phyloP scores from a whole-genome alignment of 2,888 invertebrate species.

The Pinctada fucata region DNA sequence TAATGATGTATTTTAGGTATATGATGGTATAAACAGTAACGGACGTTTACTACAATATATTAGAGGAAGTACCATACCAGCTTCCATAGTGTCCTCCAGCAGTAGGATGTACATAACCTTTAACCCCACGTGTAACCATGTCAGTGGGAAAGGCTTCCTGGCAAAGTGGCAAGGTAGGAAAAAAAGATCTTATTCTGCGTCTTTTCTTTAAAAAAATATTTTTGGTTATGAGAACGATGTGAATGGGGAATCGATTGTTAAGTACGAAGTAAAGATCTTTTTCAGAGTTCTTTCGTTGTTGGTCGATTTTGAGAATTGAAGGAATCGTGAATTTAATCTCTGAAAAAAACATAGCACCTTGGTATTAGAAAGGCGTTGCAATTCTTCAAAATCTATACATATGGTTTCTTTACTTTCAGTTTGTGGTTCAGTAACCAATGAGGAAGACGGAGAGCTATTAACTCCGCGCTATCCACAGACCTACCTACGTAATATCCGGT shows the following conservation, averaged over 20 bases:
- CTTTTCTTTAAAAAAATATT: too few species aligned
- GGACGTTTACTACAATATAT: slow-evolving; percentile 4
- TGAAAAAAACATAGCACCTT: too few species aligned
- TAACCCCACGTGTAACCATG: slow-evolving; percentile 7
- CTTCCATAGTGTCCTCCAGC: slow-evolving; percentile 7
- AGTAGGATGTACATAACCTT: slow-evolving; percentile 22
- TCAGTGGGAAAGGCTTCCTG: slow-evolving; percentile 17
- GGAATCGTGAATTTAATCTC: too few species aligned
- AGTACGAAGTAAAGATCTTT: too few species aligned
- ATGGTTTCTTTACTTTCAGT: background rate
- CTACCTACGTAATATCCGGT: slow-evolving; percentile 12
- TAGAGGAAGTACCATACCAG: slow-evolving; percentile 6
- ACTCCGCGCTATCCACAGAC: slow-evolving; percentile 19
- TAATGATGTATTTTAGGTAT: background rate
- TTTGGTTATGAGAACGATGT: too few species aligned
- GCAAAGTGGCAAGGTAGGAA: slow-evolving; percentile 19
- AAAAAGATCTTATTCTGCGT: background rate
- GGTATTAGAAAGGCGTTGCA: too few species aligned
- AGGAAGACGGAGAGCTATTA: slow-evolving; percentile 17
- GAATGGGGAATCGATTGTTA: too few species aligned
- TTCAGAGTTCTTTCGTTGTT: too few species aligned
- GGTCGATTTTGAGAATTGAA: too few species aligned
- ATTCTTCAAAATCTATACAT: too few species aligned
- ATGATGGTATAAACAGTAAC: slow-evolving; percentile 13
- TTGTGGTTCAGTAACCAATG: slow-evolving; percentile 14